Percentiles rank a stretch among this genome's conserved stretches.
phyloP scores from a whole-genome alignment of 2,888 invertebrate genomes.

The Ceriagrion tenellum region DNA sequence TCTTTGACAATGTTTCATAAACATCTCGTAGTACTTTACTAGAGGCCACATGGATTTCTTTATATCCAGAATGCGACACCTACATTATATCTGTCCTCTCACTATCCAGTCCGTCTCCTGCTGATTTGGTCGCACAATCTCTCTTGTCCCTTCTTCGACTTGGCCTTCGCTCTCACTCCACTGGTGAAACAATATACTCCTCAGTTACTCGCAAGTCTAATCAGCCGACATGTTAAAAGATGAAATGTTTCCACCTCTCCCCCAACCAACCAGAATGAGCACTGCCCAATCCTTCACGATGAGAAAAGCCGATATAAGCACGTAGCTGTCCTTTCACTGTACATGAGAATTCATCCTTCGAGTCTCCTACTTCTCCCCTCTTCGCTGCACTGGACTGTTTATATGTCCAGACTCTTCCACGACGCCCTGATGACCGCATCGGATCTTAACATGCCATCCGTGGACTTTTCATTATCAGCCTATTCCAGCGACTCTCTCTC shows the following conservation, averaged over 20 bases:
- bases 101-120: background rate
- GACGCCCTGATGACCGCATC: background rate
- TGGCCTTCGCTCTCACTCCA: constrained; percentile 11
- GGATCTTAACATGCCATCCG: background rate
- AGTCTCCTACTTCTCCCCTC: background rate
- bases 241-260: background rate
- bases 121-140: background rate
- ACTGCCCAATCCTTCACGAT: background rate
- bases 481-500: background rate
- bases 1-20: too few relatives aligned
- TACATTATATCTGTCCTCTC: background rate
- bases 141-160: background rate
- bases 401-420: background rate
- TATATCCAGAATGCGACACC: background rate
- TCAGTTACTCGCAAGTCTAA: constrained; percentile 26
- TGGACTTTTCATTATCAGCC: background rate
- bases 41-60: background rate
- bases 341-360: background rate
- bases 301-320: background rate
- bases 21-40: too few relatives aligned
- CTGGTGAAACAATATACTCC: constrained; percentile 31
- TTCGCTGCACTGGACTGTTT: background rate
- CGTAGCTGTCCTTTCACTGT: background rate
- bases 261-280: background rate
- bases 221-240: constrained; percentile 9